These are phyloP conservation scores for Clusia tigrina DNA, from an alignment of 2,888 invertebrate species.

Conservation along the genomic window DNA sequence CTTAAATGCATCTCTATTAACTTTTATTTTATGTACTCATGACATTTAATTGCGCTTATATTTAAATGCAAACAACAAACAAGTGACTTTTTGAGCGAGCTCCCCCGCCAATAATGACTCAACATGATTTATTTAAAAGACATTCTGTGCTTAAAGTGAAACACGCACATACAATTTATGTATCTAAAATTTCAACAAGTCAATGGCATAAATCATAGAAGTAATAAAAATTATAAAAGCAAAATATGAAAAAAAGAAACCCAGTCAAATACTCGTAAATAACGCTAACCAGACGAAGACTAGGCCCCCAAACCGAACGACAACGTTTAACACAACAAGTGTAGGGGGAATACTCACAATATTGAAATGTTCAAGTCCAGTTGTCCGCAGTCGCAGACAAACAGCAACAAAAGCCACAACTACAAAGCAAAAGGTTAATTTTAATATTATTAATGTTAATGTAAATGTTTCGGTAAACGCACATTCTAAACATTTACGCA, in stretches of 20 bases:
- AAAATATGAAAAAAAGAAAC: background rate
- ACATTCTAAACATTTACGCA: conserved; percentile 14
- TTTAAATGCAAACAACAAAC: too few species aligned
- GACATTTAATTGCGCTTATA: background rate
- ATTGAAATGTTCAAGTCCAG: too few species aligned
- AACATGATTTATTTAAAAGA: too few species aligned
- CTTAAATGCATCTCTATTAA: background rate
- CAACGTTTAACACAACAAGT: background rate
- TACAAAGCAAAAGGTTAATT: too few species aligned
- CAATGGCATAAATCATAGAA: background rate
- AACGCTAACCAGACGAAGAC: background rate
- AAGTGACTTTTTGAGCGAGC: too few species aligned
- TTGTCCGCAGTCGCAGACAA: too few species aligned
- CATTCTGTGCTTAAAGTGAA: too few species aligned
- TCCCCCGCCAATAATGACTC: too few species aligned
- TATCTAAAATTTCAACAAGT: conserved; percentile 5
- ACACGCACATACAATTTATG: too few species aligned
- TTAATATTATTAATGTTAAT: conserved; percentile 10
- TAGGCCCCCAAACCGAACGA: background rate
- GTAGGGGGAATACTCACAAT: too few species aligned
- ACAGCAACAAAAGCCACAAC: too few species aligned
- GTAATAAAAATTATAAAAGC: background rate
- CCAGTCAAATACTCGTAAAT: too few species aligned
- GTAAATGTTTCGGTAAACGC: background rate
- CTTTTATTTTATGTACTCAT: background rate